Conservation (phyloP, 2,797 vertebrate species). For the Peromyscus attwateri region DNA sequence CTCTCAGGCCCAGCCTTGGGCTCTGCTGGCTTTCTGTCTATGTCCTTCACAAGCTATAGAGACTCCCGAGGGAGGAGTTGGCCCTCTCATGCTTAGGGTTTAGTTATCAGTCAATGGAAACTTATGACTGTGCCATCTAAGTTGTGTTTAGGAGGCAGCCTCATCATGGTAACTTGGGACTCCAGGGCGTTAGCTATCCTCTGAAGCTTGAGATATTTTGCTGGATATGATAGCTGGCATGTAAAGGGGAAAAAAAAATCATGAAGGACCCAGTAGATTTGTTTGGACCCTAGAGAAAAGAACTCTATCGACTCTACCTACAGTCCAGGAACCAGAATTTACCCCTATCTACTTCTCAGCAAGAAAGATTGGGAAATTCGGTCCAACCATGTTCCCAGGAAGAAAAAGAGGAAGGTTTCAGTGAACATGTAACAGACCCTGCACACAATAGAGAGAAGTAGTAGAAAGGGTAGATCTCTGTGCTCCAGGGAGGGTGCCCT, state of each 20-base stretch:
- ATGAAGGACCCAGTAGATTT: not conserved
- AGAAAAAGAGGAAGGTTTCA: slow-evolving; percentile 9
- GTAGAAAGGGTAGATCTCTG: not conserved
- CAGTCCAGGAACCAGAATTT: not conserved
- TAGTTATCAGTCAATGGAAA: not conserved
- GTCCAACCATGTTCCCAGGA: not conserved
- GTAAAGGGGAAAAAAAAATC: not conserved
- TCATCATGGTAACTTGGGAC: not conserved
- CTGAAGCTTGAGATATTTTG: not conserved
- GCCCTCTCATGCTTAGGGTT: not conserved
- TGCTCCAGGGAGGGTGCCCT: not conserved
- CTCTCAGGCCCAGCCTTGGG: not conserved
- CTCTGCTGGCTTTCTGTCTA: slow-evolving; percentile 18
- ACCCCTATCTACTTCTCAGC: not conserved
- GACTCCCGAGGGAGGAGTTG: not conserved
- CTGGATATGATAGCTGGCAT: not conserved
- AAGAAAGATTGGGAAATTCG: not conserved
- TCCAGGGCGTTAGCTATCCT: not conserved
- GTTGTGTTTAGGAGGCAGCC: not conserved
- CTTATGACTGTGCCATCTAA: not conserved
- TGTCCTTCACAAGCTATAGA: not conserved
- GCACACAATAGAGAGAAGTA: not conserved
- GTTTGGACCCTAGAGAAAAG: not conserved
- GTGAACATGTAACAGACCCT: not conserved
- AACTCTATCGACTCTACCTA: not conserved